Evolutionary conservation across 2,888 invertebrate genomes (phyloP).

Genomic region (Nymphalis urticae): DNA sequence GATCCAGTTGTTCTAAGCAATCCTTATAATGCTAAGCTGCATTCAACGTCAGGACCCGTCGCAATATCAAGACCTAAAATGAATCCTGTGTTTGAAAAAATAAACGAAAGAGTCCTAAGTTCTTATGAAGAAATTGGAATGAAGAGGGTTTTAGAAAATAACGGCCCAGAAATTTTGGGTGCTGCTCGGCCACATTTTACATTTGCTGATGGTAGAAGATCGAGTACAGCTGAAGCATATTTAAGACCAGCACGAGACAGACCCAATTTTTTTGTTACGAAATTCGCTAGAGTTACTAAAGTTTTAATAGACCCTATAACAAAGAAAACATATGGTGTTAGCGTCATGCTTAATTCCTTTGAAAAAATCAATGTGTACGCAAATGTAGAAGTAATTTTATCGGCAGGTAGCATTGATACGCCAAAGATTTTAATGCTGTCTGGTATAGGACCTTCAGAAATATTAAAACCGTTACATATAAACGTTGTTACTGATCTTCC

Average conservation of each 20-base stretch:
- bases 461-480: slow-evolving; percentile 54
- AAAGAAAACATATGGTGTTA: slow-evolving; percentile 55
- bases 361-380: slow-evolving; percentile 52
- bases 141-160: slow-evolving; percentile 46
- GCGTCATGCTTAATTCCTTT: slow-evolving; percentile 49
- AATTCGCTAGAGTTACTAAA: slow-evolving; percentile 58
- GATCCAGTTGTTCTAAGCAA: slow-evolving; percentile 44
- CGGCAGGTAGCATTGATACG: slow-evolving; percentile 64
- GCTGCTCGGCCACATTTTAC: slow-evolving; percentile 49
- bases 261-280: slow-evolving; percentile 60
- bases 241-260: slow-evolving; percentile 51
- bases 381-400: slow-evolving; percentile 61
- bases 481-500: slow-evolving; percentile 58
- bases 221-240: slow-evolving; percentile 68
- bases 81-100: slow-evolving; percentile 43
- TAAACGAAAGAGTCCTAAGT: slow-evolving; percentile 43
- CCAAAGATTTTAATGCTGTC: slow-evolving; percentile 69
- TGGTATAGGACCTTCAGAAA: slow-evolving; percentile 62
- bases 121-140: slow-evolving; percentile 50
- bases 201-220: slow-evolving; percentile 59
- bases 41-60: slow-evolving; percentile 49
- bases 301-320: slow-evolving; percentile 56
- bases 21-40: slow-evolving; percentile 43
- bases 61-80: slow-evolving; percentile 46
- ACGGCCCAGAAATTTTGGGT: slow-evolving; percentile 47